Conservation (phyloP, 1,140 invertebrate species). For the Cydia pomonella region DNA sequence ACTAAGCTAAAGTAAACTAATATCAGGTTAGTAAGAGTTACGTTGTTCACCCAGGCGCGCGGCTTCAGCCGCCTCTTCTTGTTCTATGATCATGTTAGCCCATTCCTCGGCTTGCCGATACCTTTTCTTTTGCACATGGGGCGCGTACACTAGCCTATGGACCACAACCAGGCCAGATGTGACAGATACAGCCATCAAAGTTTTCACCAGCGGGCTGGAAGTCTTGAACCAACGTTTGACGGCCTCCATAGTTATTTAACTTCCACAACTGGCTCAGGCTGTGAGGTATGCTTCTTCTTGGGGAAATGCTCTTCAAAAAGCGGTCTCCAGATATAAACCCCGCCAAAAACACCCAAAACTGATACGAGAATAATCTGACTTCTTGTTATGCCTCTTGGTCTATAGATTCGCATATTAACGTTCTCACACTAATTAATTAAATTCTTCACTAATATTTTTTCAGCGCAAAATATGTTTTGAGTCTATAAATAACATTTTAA, state of each 20-base stretch:
- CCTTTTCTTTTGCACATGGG: slow-evolving; percentile 52
- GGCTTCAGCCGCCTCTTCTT: slow-evolving; percentile 54
- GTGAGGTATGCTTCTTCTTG: slow-evolving; percentile 41
- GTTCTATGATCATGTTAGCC: slow-evolving; percentile 63
- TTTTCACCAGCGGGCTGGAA: slow-evolving; percentile 62
- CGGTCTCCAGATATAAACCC: slow-evolving; percentile 78
- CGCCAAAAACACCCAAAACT: slow-evolving; percentile 71
- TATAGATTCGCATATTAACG: slow-evolving; percentile 61
- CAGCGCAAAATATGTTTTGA: background rate
- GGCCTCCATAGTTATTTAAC: slow-evolving; percentile 49
- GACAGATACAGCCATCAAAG: slow-evolving; percentile 62
- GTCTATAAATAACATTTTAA: slow-evolving; percentile 20
- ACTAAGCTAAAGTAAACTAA: background rate
- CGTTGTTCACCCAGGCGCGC: background rate
- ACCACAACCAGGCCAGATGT: slow-evolving; percentile 51
- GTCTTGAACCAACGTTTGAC: slow-evolving; percentile 46
- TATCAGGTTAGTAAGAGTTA: slow-evolving; percentile 19
- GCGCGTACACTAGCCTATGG: slow-evolving; percentile 53
- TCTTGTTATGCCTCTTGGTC: slow-evolving; percentile 63
- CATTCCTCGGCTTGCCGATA: slow-evolving; percentile 59
- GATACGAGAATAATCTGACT: slow-evolving; percentile 67
- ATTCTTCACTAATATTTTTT: background rate
- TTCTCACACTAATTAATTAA: background rate
- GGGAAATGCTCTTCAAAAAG: slow-evolving; percentile 61
- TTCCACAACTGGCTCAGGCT: slow-evolving; percentile 37